These are phyloP conservation scores for Cyprinella venusta DNA, from an alignment of 2,797 vertebrate species.

Conservation along the genomic window DNA sequence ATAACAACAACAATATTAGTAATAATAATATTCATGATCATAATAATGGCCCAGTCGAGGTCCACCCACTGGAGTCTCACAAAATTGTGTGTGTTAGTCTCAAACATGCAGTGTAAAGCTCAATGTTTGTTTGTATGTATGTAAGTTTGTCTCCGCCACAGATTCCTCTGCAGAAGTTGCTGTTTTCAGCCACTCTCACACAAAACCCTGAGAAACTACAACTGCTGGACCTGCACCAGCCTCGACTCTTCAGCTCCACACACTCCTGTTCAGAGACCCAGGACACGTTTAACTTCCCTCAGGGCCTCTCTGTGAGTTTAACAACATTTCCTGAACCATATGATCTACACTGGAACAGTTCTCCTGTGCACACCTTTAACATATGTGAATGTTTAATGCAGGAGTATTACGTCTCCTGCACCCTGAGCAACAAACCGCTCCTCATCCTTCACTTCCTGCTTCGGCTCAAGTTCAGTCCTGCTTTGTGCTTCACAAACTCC, in stretches of 20 bases:
- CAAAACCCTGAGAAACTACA: constrained; percentile 95
- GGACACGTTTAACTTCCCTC: constrained; percentile 82
- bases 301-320: constrained; percentile 82
- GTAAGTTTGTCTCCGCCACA: constrained; percentile 82
- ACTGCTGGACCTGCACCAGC: constrained; percentile 87
- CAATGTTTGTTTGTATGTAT: constrained; percentile 29
- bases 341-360: not conserved
- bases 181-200: constrained; percentile 95
- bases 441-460: constrained; percentile 87
- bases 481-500: constrained; percentile 96
- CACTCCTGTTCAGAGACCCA: constrained; percentile 56
- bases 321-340: not conserved
- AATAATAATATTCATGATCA: not conserved
- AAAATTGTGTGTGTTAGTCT: not conserved
- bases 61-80: not conserved
- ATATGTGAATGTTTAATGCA: constrained; percentile 61
- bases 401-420: constrained; percentile 92
- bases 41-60: not conserved
- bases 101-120: not conserved
- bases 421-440: constrained; percentile 87
- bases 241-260: constrained; percentile 87
- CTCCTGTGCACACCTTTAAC: not conserved
- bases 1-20: not conserved
- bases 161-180: constrained; percentile 92
- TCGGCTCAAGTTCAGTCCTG: constrained; percentile 79